phyloP scores from a whole-genome alignment of 2,888 invertebrate genomes.

The Pristionchus mayeri region DNA sequence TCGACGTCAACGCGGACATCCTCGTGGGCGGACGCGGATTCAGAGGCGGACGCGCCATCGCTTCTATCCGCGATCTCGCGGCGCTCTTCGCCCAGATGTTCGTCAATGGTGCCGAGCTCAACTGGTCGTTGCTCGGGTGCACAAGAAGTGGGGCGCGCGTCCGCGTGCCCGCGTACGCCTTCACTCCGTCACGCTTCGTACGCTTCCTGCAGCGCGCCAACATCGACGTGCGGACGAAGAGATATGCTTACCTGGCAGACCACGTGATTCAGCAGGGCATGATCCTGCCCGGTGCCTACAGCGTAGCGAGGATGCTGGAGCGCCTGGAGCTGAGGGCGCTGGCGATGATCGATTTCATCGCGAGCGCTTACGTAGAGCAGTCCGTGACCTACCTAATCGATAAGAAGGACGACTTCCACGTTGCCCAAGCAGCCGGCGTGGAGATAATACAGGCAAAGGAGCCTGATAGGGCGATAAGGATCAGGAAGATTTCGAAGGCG shows the following conservation, averaged over 20 bases:
- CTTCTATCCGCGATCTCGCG: background rate
- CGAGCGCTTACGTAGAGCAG: background rate
- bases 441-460: slow-evolving; percentile 48
- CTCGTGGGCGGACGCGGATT: slow-evolving; percentile 18
- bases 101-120: background rate
- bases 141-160: background rate
- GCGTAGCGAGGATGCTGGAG: background rate
- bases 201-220: slow-evolving; percentile 35
- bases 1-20: slow-evolving; percentile 24
- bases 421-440: background rate
- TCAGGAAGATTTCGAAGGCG: background rate
- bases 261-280: slow-evolving; percentile 59
- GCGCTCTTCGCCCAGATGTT: background rate
- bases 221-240: background rate
- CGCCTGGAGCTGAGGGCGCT: background rate
- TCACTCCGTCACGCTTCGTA: slow-evolving; percentile 53
- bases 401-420: background rate
- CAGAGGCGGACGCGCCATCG: background rate
- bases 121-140: background rate
- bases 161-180: slow-evolving; percentile 59
- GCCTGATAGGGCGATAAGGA: background rate
- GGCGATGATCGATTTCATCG: slow-evolving; percentile 57
- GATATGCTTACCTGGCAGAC: slow-evolving; percentile 55
- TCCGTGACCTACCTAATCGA: background rate
- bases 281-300: slow-evolving; percentile 59